These are phyloP conservation scores for Mercenaria mercenaria DNA, from an alignment of 1,140 invertebrate genomes.

Conservation along the genomic window DNA sequence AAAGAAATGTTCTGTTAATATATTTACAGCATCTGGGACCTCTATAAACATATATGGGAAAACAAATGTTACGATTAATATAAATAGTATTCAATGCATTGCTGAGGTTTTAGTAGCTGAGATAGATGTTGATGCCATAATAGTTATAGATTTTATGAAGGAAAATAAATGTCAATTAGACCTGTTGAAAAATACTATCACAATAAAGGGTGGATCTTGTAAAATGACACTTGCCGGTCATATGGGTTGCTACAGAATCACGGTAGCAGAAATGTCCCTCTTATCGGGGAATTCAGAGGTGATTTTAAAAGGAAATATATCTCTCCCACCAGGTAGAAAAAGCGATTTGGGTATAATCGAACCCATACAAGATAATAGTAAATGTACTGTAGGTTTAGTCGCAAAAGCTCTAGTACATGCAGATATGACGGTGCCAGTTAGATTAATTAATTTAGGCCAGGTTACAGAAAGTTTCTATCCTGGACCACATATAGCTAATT, in stretches of 20 bases:
- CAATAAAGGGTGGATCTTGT: not conserved
- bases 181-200: not conserved
- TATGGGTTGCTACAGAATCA: not conserved
- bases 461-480: not conserved
- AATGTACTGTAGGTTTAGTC: not conserved
- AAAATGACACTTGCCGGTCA: not conserved
- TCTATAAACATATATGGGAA: not conserved
- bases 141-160: not conserved
- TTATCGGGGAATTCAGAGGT: not conserved
- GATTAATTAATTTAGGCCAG: not conserved
- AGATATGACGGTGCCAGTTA: not conserved
- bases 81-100: not conserved
- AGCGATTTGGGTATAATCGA: not conserved
- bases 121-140: not conserved
- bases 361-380: not conserved
- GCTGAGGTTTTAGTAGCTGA: not conserved
- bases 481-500: not conserved
- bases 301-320: not conserved
- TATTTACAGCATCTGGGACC: not conserved
- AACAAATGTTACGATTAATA: not conserved
- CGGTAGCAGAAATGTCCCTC: not conserved
- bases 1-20: not conserved
- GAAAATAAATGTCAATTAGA: not conserved
- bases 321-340: not conserved
- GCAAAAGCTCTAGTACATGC: not conserved